These are phyloP conservation scores for Hetaerina americana DNA, from an alignment of 1,140 invertebrate genomes.

Conservation along the genomic window DNA sequence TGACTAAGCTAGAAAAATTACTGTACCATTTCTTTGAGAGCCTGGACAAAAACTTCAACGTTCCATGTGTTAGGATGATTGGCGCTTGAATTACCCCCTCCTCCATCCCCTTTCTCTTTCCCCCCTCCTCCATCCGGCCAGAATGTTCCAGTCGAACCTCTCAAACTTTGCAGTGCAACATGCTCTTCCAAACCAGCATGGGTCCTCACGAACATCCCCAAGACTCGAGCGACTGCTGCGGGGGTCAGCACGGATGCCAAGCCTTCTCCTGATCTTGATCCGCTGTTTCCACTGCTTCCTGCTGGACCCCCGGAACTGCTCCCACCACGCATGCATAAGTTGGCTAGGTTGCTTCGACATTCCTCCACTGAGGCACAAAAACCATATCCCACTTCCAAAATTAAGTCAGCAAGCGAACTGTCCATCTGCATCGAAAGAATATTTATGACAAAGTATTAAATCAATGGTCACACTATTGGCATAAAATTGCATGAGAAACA, in stretches of 20 bases:
- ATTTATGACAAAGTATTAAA: too few relatives aligned
- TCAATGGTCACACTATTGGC: too few relatives aligned
- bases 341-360: conserved; percentile 68
- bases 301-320: conserved; percentile 31
- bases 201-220: conserved; percentile 76
- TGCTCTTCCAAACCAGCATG: conserved; percentile 58
- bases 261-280: not conserved
- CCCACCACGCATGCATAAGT: conserved; percentile 34
- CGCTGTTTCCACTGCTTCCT: not conserved
- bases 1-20: too few relatives aligned
- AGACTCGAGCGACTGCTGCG: conserved; percentile 65
- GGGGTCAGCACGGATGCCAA: conserved; percentile 48
- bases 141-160: conserved; percentile 24
- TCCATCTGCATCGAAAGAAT: conserved; percentile 34
- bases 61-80: conserved; percentile 64
- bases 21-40: conserved; percentile 74
- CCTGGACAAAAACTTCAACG: conserved; percentile 81
- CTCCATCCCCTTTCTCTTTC: conserved; percentile 11
- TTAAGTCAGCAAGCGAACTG: conserved; percentile 62
- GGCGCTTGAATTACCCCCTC: conserved; percentile 24
- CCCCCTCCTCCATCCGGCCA: conserved; percentile 22
- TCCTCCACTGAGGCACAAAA: conserved; percentile 81
- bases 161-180: conserved; percentile 45
- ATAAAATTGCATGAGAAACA: too few relatives aligned
- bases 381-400: conserved; percentile 78